Evolutionary conservation across 2,113 vertebrate genomes (phyloP), one percentile per base, ranked within the genome.

Genomic region (Oxyruncus cristatus): DNA sequence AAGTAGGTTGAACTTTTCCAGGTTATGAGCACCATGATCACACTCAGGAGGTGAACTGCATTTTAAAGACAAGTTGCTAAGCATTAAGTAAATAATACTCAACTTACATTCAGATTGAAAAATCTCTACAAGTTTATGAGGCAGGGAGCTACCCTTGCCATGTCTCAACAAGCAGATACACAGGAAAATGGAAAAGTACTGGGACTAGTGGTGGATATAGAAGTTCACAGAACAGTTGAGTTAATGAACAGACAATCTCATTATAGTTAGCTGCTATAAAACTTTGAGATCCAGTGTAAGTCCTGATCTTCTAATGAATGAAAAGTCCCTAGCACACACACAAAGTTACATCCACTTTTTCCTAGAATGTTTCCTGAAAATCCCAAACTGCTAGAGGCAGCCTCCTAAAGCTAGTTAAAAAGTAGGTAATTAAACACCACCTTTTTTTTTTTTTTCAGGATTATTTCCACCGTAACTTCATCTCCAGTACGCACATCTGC

Each of bases 181-280:
- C 23, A 44, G 52, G n/a, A 39, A 73, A 88, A 83, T 0, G 0
- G 44, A 44, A 67, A 61, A 35, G 27, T 9, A 65, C 2, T 15
- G 12, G 30, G 24, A 37, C 21, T 47, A 46, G 35, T 37, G 30
- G 20, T 76, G 3, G n/a, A 26, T 12, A 21, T 21, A 42, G 33
- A 81, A 73, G 47, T 42, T 56, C 33, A 50, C 1, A 76, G 18
- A 83, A 55, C 0, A 1, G 27, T 5, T 0, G 0, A 59, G 27
- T 39, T 65, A 74, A 77, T 15, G 24, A 84, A 56, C 1, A 78
- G 61, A 56, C 20, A 68, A 63, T 21, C 17, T 67, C 7, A 28
- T 9, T 3, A 85, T 5, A 75, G 9, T n/a, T 44, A 75, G 23
- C 67, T 47, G 37, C 79, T 93, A 10, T 42, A 88, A 66, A 74